Conservation (phyloP, 2,113 vertebrate species). For the Orthochromis malagaraziensis region DNA sequence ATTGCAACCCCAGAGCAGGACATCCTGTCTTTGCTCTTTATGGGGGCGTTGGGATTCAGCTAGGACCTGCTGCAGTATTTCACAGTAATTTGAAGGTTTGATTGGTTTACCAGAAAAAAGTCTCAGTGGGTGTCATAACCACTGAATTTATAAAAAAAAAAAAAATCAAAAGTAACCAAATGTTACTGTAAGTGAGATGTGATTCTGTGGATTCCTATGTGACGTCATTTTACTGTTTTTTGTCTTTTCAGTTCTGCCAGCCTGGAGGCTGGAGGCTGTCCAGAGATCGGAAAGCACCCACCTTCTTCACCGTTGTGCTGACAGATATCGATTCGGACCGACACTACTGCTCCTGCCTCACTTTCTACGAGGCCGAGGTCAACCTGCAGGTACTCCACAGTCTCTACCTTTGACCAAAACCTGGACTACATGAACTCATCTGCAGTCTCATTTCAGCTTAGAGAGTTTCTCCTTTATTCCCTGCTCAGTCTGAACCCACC, state of each 20-base stretch:
- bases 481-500: neutral
- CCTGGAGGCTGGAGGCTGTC: slow-evolving; percentile 93
- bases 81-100: neutral
- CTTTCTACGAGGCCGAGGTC: slow-evolving; percentile 94
- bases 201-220: neutral
- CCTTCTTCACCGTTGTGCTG: slow-evolving; percentile 94
- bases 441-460: neutral
- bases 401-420: neutral
- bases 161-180: neutral
- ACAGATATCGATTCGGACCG: slow-evolving; percentile 97
- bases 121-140: neutral
- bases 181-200: neutral
- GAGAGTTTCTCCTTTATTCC: neutral
- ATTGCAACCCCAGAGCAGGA: slow-evolving; percentile 38
- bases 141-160: neutral
- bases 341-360: slow-evolving; percentile 96
- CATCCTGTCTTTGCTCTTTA: slow-evolving; percentile 39
- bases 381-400: slow-evolving; percentile 84
- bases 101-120: neutral
- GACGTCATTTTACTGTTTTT: neutral
- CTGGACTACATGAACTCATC: neutral
- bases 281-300: slow-evolving; percentile 86
- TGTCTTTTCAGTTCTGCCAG: slow-evolving; percentile 87
- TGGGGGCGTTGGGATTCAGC: neutral
- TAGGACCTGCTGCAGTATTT: neutral